phyloP scores from a whole-genome alignment of 2,113 vertebrate genomes.

The Octodon degus region DNA sequence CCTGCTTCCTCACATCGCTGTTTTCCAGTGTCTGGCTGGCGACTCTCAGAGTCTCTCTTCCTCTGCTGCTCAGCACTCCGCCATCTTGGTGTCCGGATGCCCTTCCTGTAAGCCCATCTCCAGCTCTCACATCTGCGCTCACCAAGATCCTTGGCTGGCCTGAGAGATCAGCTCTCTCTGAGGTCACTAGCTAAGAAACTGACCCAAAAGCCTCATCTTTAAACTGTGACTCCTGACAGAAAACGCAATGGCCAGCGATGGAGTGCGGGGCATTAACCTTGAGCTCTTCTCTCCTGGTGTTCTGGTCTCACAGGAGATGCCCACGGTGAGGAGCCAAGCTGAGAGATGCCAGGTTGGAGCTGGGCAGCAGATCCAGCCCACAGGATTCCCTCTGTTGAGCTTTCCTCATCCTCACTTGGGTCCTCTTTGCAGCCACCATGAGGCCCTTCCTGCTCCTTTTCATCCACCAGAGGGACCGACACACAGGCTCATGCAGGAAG shows the following conservation, averaged over 20 bases:
- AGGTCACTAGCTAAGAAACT: too few relatives aligned
- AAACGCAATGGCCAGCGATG: neutral
- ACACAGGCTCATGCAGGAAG: accelerated
- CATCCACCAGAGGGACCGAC: neutral
- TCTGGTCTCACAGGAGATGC: neutral
- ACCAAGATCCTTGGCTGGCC: too few relatives aligned
- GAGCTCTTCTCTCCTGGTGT: neutral
- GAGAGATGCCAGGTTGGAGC: neutral
- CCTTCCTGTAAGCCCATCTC: too few relatives aligned
- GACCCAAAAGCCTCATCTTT: neutral
- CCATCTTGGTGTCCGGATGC: too few relatives aligned
- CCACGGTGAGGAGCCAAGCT: neutral
- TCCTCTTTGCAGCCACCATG: neutral
- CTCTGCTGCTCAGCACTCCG: too few relatives aligned
- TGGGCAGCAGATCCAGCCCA: neutral
- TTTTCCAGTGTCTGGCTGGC: too few relatives aligned
- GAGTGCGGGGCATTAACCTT: too few relatives aligned
- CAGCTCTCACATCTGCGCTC: too few relatives aligned
- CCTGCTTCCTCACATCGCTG: too few relatives aligned
- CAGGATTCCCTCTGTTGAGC: neutral
- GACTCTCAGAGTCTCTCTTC: too few relatives aligned
- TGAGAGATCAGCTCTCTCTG: too few relatives aligned
- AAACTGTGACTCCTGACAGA: neutral
- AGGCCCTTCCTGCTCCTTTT: accelerated
- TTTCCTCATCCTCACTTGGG: neutral